Percentiles rank a stretch among this genome's conserved stretches.
These are phyloP conservation scores for Drosophila persimilis DNA, from an alignment of 1,140 invertebrate species.

Conservation along the genomic window DNA sequence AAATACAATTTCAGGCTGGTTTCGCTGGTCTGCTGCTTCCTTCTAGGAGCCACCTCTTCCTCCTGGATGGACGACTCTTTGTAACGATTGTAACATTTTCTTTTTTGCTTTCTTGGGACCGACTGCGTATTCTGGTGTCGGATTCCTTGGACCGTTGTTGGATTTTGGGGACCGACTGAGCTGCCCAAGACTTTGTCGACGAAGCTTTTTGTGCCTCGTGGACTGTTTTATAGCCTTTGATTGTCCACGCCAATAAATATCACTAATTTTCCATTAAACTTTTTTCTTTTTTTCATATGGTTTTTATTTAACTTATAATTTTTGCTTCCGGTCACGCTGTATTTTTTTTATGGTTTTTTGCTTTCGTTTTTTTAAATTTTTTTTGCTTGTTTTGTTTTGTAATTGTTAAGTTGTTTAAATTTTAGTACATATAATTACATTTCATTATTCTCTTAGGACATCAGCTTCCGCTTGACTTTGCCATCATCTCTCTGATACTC, in stretches of 20 bases:
- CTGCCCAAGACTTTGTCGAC: no score
- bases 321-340: constrained; percentile 35
- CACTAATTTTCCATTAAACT: background rate
- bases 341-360: constrained; percentile 28
- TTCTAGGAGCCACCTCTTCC: background rate
- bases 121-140: no score
- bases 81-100: no score
- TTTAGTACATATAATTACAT: constrained; percentile 54
- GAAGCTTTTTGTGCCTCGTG: no score
- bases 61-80: no score
- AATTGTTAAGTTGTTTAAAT: constrained; percentile 33
- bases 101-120: no score
- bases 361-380: constrained; percentile 24
- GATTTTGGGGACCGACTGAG: no score
- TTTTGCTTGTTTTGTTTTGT: constrained; percentile 34
- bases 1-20: no score
- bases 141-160: no score
- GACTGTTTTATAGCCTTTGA: no score
- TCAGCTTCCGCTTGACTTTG: constrained; percentile 25
- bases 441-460: constrained; percentile 65
- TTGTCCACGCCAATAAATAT: background rate
- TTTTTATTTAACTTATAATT: constrained; percentile 73
- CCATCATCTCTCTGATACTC: constrained; percentile 34
- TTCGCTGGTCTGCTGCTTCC: no score
- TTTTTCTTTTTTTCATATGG: constrained; percentile 21